Conservation (phyloP, 2,888 invertebrate genomes). For the Drosophila kuntzei region DNA sequence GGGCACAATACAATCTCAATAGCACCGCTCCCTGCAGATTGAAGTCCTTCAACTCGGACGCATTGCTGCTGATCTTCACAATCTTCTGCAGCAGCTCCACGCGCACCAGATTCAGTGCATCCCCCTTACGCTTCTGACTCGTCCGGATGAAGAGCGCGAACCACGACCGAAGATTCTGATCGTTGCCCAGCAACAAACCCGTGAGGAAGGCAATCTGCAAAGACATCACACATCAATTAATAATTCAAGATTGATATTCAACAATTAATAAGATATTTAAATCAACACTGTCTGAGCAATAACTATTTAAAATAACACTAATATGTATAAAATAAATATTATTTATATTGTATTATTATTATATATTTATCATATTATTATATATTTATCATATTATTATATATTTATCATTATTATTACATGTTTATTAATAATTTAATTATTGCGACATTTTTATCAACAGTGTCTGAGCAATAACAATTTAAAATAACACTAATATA, state of each 20-base stretch:
- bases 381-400: no score
- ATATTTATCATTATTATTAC: no score
- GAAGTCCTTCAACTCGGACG: conserved; percentile 88
- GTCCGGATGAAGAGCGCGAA: conserved; percentile 96
- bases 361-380: no score
- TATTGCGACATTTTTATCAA: no score
- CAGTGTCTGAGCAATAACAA: no score
- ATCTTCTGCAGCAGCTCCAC: conserved; percentile 91
- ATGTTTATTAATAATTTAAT: no score
- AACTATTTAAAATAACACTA: no score
- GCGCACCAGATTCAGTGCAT: conserved; percentile 87
- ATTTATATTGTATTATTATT: no score
- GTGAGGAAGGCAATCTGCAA: conserved; percentile 94
- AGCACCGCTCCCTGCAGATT: conserved; percentile 96
- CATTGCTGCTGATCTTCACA: conserved; percentile 88
- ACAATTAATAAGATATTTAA: neutral
- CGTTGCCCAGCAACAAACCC: conserved; percentile 94
- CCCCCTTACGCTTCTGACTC: conserved; percentile 89
- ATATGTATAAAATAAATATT: no score
- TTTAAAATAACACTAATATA: no score
- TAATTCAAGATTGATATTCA: neutral
- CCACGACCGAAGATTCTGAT: conserved; percentile 95
- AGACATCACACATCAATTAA: neutral
- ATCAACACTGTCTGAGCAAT: no score
- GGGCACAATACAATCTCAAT: conserved; percentile 94